Evolutionary conservation across 2,113 vertebrate genomes (phyloP), one percentile per base, ranked within the genome.

Genomic region (Pluvianellus socialis): DNA sequence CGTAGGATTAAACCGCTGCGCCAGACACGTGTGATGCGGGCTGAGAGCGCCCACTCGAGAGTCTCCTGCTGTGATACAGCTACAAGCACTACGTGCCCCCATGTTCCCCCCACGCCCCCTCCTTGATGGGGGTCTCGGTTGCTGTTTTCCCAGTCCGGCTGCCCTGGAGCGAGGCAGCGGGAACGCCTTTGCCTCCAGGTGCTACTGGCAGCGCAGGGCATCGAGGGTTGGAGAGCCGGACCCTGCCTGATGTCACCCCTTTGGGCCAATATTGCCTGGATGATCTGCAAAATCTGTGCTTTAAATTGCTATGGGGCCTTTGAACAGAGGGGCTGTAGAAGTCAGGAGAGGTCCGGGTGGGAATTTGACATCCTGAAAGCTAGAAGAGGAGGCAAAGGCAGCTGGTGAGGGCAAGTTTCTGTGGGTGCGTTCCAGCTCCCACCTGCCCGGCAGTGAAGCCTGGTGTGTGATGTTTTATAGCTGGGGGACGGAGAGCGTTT

Each of bases 281-380:
- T 11, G 20, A 19, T 44, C 49, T 87, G 70, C 61, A 59, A 38
- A 81, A 72, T 19, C 56, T 32, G 22, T 20, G 8, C 68, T 42
- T 66, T 11, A 35, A 61, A n/a, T 27, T 52, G 50, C 53, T 2
- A 1, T 0, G 2, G 24, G 11, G 8, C 5, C 19, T 70, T 68
- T 12, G 32, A 59, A 40, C 56, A 18, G 67, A 67, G 52, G 19
- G 44, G 23, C 38, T 40, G 27, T 59, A 49, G 49, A 35, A 65
- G n/a, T 17, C 12, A 59, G 53, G 52, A 72, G 49, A 50, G 49
- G 49, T 24, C 49, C 49, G 23, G 49, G 35, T 19, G 73, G 70
- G 49, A 24, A 71, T 68, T 35, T 72, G 44, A 33, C 4, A 5
- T 68, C 71, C 70, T 15, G 55, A 28, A 20, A 49, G 47, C 35